Conservation (phyloP, 2,888 invertebrate species). For the Pharmacophagus antenor region DNA sequence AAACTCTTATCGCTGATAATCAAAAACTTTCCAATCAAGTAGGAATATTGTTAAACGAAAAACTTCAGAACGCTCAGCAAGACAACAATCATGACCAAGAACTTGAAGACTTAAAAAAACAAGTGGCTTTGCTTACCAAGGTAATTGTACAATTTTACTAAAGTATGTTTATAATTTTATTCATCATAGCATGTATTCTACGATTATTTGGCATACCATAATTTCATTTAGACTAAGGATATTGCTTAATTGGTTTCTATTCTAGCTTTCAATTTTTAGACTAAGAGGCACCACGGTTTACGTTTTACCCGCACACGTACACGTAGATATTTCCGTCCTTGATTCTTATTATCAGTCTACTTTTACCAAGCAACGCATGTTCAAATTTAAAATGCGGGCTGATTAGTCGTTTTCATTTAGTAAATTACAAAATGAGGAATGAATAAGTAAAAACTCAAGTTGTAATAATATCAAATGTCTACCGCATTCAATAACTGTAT, state of each 20-base stretch:
- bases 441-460: neutral
- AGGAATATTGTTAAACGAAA: constrained; percentile 61
- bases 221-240: too few relatives aligned
- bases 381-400: constrained; percentile 5
- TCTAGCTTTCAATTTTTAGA: neutral
- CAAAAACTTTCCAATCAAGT: constrained; percentile 71
- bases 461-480: neutral
- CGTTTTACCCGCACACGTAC: neutral
- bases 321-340: neutral
- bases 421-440: neutral
- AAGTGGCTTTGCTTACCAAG: constrained; percentile 61
- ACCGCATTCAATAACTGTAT: neutral
- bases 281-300: neutral
- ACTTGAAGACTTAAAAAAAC: constrained; percentile 57
- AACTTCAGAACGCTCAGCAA: constrained; percentile 52
- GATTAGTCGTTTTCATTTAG: neutral
- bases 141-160: constrained; percentile 41
- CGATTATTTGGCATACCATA: too few relatives aligned
- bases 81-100: constrained; percentile 53
- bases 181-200: neutral
- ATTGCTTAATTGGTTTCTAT: neutral
- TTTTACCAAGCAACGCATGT: neutral
- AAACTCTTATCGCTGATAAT: constrained; percentile 65
- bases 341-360: neutral
- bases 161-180: too few relatives aligned